Base-by-base conservation (phyloP, 1,140 invertebrate genomes). In the Lepidostoma basale region DNA sequence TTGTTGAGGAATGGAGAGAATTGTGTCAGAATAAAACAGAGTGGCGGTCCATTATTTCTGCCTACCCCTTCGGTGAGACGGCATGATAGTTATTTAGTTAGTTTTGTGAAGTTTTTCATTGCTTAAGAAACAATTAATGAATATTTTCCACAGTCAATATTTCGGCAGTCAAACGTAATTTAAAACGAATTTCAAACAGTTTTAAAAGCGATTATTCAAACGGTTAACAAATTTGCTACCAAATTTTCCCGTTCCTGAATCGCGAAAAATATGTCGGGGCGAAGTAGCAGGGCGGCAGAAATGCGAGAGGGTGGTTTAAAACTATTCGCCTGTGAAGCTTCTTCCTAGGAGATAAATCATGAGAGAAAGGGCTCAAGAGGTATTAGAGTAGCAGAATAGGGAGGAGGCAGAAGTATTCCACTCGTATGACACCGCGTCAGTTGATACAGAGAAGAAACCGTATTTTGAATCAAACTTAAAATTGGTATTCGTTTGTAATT, bases 301-400 rank as follows among this genome's bases (percentile, higher is more conserved):
- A 54, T 40, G 40, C 36, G 44, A n/a, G 23, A 44, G 54, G 62
- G 54, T 47, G 52, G 25, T 60, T 66, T 49, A 25, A 70, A 70
- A 70, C 68, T 70, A 70, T 70, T 62, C 68, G 25, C 58, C 30
- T 23, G 52, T 45, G 52, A 56, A 58, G 56, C 64, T 54, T 52
- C 49, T 69, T 49, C 39, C 33, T 36, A 40, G 62, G 60, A 59
- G 62, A 69, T 70, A 70, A 70, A 70, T 70, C 68, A 70, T 66
- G 62, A 42, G 45, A 28, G 33, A 42, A 30, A 18, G 25, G 25
- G 52, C 25, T 56, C 12, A 4, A 22, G n/a, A 33, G 25, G 23
- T 62, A 44, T 16, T 25, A 45, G 59, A 23, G 10, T 39, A 9
- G 12, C 59, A 62, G 22, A 62, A 44, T 16, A 5, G 18, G 22